A percentile compares a stretch with the other conserved stretches of the same genome.
Evolutionary conservation across 1,140 invertebrate species (phyloP).

Genomic region (Adelges cooleyi): DNA sequence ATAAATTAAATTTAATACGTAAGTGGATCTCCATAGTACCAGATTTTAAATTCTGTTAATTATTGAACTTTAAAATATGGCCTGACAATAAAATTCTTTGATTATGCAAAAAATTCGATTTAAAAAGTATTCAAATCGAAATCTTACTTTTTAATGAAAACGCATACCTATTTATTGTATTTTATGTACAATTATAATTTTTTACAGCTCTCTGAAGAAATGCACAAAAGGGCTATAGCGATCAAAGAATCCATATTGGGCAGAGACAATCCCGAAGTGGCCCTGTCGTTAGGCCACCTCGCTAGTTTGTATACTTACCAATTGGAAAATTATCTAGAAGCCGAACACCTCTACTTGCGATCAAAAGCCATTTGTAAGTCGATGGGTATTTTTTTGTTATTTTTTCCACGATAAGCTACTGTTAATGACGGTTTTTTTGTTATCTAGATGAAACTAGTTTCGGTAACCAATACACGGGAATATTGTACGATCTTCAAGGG

Average conservation of each 20-base stretch:
- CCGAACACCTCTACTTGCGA: slow-evolving; percentile 71
- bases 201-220: slow-evolving; percentile 65
- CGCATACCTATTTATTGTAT: slow-evolving; percentile 8
- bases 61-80: no score
- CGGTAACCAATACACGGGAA: slow-evolving; percentile 6
- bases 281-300: slow-evolving; percentile 78
- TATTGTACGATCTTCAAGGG: slow-evolving; percentile 8
- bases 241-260: slow-evolving; percentile 83
- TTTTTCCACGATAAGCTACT: background rate
- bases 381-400: background rate
- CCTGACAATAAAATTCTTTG: no score
- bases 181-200: slow-evolving; percentile 27
- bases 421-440: background rate
- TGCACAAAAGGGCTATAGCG: slow-evolving; percentile 81
- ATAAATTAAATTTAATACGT: no score
- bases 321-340: slow-evolving; percentile 71
- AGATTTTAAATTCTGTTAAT: no score
- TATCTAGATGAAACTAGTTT: background rate
- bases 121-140: background rate
- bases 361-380: slow-evolving; percentile 80
- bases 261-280: slow-evolving; percentile 80
- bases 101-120: slow-evolving; percentile 9
- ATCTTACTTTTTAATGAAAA: slow-evolving; percentile 12
- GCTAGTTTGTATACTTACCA: slow-evolving; percentile 90
- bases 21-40: no score